Base-by-base conservation (phyloP, 2,888 invertebrate genomes). In the Apocheima hispidaria region DNA sequence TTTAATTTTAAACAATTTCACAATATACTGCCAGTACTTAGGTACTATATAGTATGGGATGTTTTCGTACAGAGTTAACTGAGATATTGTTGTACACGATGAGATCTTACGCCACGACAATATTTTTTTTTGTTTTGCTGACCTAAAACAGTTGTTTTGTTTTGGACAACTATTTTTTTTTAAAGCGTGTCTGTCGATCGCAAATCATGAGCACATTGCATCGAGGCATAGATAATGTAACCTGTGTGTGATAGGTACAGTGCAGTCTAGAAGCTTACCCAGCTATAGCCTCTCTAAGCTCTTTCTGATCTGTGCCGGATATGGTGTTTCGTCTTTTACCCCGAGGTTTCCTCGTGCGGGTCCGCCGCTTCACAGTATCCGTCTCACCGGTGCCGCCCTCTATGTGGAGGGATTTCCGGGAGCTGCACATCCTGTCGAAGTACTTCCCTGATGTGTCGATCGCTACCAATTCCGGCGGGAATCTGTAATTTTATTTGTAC, bases 291-390 rank as follows among this genome's bases (percentile, higher is more conserved):
- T 96, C 96, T 87, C 95, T 95, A 88, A 97, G 96, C 94, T 97
- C 97, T 93, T 96, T 97, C 84, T 97, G 96, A 94, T 97, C 97
- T 78, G 96, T 97, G 86, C 97, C 97, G 77, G 97, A 97, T 84
- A 98, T 96, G 79, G 98, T 98, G 90, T 98, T 98, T 85, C 98
- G 94, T 93, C 97, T 94, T 92, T 96, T 96, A 87, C 96, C 96
- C 73, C 97, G 94, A 68, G 96, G 95, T 87, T 96, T 95, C 75
- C 96, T 94, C 51, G 95, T 94, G 79, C 96, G 94, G 55, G 96
- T 96, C 74, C 96, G 92, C 73, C 96, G 93, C 81, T 95, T 95
- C 61, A 95, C 94, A 46, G 94, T 94, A 84, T 94, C 94, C 43
- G 94, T 93, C 77, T 94, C 94, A 57, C 87, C 92, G 61, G 77